phyloP scores from a whole-genome alignment of 2,113 vertebrate genomes.

The Atherinomorus stipes region DNA sequence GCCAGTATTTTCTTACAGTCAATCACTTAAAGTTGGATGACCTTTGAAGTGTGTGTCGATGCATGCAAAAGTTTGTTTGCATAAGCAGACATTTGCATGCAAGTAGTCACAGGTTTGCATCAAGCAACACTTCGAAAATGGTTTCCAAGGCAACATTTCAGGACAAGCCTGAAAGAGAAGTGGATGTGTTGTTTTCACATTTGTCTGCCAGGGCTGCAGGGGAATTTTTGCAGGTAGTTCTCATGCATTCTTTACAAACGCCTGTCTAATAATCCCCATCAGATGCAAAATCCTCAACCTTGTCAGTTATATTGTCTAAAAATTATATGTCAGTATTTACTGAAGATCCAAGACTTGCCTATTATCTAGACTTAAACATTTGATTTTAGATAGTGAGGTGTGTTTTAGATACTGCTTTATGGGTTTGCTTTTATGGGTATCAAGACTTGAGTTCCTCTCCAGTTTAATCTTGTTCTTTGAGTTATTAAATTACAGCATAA shows the following conservation, averaged over 20 bases:
- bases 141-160: conserved; percentile 82
- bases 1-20: background rate
- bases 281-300: background rate
- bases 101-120: conserved; percentile 50
- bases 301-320: background rate
- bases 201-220: conserved; percentile 22
- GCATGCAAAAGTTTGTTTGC: conserved; percentile 7
- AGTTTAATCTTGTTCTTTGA: background rate
- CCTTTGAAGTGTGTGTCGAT: conserved; percentile 1
- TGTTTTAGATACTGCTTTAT: too few species aligned
- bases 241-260: background rate
- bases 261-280: background rate
- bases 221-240: background rate
- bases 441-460: background rate
- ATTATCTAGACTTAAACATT: too few species aligned
- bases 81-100: background rate
- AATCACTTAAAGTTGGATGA: conserved; percentile 13
- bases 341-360: too few species aligned
- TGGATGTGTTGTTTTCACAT: conserved; percentile 43
- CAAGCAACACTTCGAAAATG: conserved; percentile 67
- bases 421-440: too few species aligned
- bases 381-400: background rate
- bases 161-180: conserved; percentile 67
- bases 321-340: background rate
- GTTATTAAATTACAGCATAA: background rate